A percentile compares a stretch with the other conserved stretches of the same genome.
Evolutionary conservation across 2,113 vertebrate species (phyloP).

Genomic region (Felis chaus): DNA sequence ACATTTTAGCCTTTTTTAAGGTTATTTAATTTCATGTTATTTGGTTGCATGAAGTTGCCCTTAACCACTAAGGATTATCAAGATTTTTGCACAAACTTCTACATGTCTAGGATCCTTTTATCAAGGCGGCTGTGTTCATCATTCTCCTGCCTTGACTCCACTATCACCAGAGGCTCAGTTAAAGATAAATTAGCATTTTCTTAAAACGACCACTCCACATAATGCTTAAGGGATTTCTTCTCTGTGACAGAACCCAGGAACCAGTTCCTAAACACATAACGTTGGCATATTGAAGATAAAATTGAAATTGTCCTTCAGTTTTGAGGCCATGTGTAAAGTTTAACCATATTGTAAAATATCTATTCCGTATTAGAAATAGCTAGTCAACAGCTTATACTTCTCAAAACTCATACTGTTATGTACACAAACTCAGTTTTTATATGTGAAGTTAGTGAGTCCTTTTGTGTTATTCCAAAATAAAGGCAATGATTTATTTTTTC

Average conservation of each 20-base stretch:
- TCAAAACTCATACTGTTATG: slow-evolving; percentile 83
- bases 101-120: slow-evolving; percentile 79
- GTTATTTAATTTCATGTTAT: slow-evolving; percentile 84
- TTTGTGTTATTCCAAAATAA: slow-evolving; percentile 86
- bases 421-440: slow-evolving; percentile 85
- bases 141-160: slow-evolving; percentile 47
- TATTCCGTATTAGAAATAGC: slow-evolving; percentile 87
- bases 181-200: slow-evolving; percentile 74
- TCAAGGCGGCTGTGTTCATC: slow-evolving; percentile 50
- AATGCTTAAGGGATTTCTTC: slow-evolving; percentile 71
- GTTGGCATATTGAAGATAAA: slow-evolving; percentile 68
- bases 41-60: slow-evolving; percentile 87
- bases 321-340: slow-evolving; percentile 82
- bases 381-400: slow-evolving; percentile 85
- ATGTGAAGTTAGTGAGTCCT: slow-evolving; percentile 87
- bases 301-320: slow-evolving; percentile 77
- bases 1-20: slow-evolving; percentile 84
- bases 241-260: slow-evolving; percentile 67
- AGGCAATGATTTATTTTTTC: slow-evolving; percentile 81
- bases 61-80: slow-evolving; percentile 82
- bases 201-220: slow-evolving; percentile 46
- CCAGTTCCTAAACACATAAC: slow-evolving; percentile 70
- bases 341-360: slow-evolving; percentile 84
- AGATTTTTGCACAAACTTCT: slow-evolving; percentile 76
- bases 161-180: slow-evolving; percentile 70